Conservation (phyloP, 2,888 invertebrate genomes). For the Caradrina clavipalpis region DNA sequence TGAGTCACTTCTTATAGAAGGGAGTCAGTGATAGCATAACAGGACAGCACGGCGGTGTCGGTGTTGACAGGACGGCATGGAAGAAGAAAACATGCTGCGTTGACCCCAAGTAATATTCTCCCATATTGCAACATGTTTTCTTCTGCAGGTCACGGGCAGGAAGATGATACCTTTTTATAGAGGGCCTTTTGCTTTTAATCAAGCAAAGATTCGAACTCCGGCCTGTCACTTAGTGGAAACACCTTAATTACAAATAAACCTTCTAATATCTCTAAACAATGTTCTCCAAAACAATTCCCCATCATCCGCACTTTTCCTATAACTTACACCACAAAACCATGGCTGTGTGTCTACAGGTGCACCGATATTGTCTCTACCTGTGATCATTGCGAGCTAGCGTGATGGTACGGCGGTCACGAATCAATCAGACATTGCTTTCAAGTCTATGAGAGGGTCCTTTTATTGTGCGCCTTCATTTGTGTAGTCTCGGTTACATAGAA, state of each 20-base stretch:
- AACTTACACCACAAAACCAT: conserved; percentile 3
- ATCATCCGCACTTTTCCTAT: background rate
- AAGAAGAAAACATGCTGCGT: too few relatives aligned
- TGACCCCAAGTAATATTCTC: too few relatives aligned
- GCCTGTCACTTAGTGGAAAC: too few relatives aligned
- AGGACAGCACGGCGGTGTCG: too few relatives aligned
- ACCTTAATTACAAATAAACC: background rate
- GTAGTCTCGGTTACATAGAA: conserved; percentile 12
- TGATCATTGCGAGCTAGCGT: conserved; percentile 32
- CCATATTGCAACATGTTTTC: too few relatives aligned
- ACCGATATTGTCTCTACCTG: conserved; percentile 37
- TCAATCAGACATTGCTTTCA: conserved; percentile 53
- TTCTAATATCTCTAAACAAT: background rate
- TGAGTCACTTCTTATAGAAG: too few relatives aligned
- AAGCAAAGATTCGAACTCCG: too few relatives aligned
- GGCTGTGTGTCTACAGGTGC: conserved; percentile 37
- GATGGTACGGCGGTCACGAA: conserved; percentile 28
- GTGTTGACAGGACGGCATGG: too few relatives aligned
- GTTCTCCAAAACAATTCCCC: background rate
- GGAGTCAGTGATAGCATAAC: too few relatives aligned
- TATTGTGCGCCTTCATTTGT: conserved; percentile 41
- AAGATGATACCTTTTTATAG: too few relatives aligned
- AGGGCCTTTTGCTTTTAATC: too few relatives aligned
- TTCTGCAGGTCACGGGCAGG: too few relatives aligned
- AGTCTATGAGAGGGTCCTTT: conserved; percentile 17